A percentile compares a stretch with the other conserved stretches of the same genome.
phyloP scores from a whole-genome alignment of 2,888 invertebrate genomes.

The Calephelis perditalis region DNA sequence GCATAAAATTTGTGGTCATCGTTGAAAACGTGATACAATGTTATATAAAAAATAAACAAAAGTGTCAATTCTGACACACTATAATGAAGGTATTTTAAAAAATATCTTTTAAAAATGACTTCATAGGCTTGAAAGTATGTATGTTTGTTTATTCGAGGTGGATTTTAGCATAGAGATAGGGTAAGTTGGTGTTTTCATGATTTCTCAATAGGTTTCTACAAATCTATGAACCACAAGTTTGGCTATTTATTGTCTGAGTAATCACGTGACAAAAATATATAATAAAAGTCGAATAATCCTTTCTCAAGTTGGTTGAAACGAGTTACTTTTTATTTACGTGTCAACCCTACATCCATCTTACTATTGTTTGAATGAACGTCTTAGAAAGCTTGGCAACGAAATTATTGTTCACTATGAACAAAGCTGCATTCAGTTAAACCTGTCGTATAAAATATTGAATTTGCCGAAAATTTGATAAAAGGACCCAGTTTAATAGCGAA shows the following conservation, averaged over 20 bases:
- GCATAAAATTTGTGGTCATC: too few species aligned
- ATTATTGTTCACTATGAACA: slow-evolving; percentile 27
- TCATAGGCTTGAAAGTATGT: too few species aligned
- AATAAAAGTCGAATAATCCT: background rate
- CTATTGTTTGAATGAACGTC: slow-evolving; percentile 10
- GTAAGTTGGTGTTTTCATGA: background rate
- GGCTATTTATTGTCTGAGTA: background rate
- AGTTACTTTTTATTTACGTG: background rate
- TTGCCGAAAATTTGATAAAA: slow-evolving; percentile 36
- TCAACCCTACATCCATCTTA: slow-evolving; percentile 3
- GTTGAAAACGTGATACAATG: too few species aligned
- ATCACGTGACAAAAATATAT: background rate
- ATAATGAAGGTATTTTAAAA: too few species aligned
- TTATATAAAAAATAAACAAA: too few species aligned
- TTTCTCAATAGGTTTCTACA: background rate
- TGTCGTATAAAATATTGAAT: slow-evolving; percentile 38
- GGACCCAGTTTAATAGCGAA: slow-evolving; percentile 24
- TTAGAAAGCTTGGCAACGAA: slow-evolving; percentile 5
- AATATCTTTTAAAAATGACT: too few species aligned
- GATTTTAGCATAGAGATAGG: background rate
- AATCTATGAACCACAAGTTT: background rate
- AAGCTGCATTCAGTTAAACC: slow-evolving; percentile 34
- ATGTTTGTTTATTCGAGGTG: too few species aligned
- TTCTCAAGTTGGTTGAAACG: background rate
- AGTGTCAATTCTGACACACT: too few species aligned